Conservation (phyloP, 1,140 invertebrate species). For the Calephelis virginiensis region DNA sequence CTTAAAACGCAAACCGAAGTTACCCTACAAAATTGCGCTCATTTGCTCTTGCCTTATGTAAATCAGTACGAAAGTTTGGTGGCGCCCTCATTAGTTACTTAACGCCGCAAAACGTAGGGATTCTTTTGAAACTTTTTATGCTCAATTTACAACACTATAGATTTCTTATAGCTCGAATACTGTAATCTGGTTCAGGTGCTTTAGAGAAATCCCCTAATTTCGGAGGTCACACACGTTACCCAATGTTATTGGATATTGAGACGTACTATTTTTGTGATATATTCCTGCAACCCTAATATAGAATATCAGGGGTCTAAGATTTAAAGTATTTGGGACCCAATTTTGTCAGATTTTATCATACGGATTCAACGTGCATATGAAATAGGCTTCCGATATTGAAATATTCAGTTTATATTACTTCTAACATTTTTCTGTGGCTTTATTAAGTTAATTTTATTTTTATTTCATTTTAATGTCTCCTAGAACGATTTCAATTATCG, state of each 20-base stretch:
- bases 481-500: no score
- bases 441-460: neutral
- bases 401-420: neutral
- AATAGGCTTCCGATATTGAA: slow-evolving; percentile 14
- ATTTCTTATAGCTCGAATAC: slow-evolving; percentile 66
- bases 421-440: neutral
- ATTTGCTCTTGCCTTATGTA: neutral
- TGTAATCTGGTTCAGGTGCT: slow-evolving; percentile 70
- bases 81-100: neutral
- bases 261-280: slow-evolving; percentile 67
- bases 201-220: slow-evolving; percentile 51
- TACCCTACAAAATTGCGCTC: no score
- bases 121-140: slow-evolving; percentile 48
- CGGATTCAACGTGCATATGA: slow-evolving; percentile 20
- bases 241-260: slow-evolving; percentile 75
- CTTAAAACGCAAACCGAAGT: neutral
- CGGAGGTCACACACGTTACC: slow-evolving; percentile 67
- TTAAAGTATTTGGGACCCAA: slow-evolving; percentile 48
- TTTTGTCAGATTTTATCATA: slow-evolving; percentile 29
- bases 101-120: slow-evolving; percentile 3
- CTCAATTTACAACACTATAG: slow-evolving; percentile 48
- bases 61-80: slow-evolving; percentile 3
- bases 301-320: slow-evolving; percentile 40
- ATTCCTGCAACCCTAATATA: slow-evolving; percentile 47
- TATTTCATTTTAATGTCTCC: no score